phyloP scores from a whole-genome alignment of 1,140 invertebrate species.

The Plectrocnemia conspersa region DNA sequence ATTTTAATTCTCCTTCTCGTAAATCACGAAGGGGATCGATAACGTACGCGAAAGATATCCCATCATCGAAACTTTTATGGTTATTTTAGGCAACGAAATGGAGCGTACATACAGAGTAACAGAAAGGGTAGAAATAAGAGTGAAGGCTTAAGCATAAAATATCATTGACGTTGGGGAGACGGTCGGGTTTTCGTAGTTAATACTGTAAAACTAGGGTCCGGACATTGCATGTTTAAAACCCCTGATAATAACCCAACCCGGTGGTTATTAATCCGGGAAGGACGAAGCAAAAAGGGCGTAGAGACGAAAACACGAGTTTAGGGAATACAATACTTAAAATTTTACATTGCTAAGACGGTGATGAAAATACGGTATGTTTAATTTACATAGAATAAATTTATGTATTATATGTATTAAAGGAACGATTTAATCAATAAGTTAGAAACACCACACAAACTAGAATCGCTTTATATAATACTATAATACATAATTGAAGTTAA shows the following conservation, averaged over 20 bases:
- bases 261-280: conserved; percentile 11
- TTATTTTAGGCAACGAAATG: conserved; percentile 5
- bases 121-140: conserved; percentile 6
- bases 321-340: too few relatives aligned
- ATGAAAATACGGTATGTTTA: too few relatives aligned
- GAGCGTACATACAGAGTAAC: not conserved
- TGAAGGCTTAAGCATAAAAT: conserved; percentile 15
- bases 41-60: too few relatives aligned
- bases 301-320: not conserved
- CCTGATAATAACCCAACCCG: conserved; percentile 16
- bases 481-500: too few relatives aligned
- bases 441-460: too few relatives aligned
- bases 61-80: conserved; percentile 1
- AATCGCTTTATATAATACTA: too few relatives aligned
- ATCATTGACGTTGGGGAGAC: not conserved
- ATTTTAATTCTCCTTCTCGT: not conserved
- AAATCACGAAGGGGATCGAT: not conserved
- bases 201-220: conserved; percentile 1
- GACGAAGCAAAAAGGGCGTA: not conserved
- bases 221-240: conserved; percentile 5
- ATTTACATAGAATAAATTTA: too few relatives aligned
- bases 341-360: too few relatives aligned
- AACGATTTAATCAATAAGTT: too few relatives aligned
- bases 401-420: too few relatives aligned
- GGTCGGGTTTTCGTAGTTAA: not conserved